Base-by-base conservation (phyloP, 2,797 vertebrate genomes). In the Clarias pachynema region DNA sequence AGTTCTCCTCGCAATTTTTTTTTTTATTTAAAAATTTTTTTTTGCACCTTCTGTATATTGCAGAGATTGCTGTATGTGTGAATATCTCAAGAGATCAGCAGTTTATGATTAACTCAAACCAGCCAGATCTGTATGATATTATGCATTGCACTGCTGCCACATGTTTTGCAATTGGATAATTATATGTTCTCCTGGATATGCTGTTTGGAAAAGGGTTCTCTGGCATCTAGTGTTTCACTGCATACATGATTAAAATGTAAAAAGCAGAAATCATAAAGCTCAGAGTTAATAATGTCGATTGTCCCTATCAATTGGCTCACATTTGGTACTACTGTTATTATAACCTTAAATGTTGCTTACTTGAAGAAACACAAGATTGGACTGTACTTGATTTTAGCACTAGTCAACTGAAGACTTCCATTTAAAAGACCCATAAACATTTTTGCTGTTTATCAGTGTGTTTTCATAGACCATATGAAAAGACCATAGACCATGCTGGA, bases 401-500 rank as follows among this genome's bases (percentile, higher is more conserved):
- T 4, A 56, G 8, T 78, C 60, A 3, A 60, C 22, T 78, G 3
- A 59, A 22, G 26, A 56, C 29, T 60, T 59, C 60, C 20, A 62
- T 44, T 62, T 31, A 15, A 29, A 34, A 34, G 34, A 34, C 34
- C 34, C 34, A 34, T 34, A 34, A 34, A 34, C 34, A 34, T 34
- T 26, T 77, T 22, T 10, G 22, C 3, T 26, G 31, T 2, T 4
- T 72, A 56, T 53, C 75, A 49, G 74, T 59, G 18, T 34, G 59
- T 82, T 70, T 79, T 37, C 4, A 37, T 37, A 37, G 37, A 78
- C 63, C 80, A 78, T 83, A 34, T 34, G 34, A 34, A 34, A 34
- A 34, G 34, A 34, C 34, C 37, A 37, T 37, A 37, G 37, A 78
- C 63, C 80, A 78, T 83, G 81, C 57, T 82, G 29, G 68, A 53